phyloP scores from a whole-genome alignment of 2,888 invertebrate species.

The Brassicogethes aeneus region DNA sequence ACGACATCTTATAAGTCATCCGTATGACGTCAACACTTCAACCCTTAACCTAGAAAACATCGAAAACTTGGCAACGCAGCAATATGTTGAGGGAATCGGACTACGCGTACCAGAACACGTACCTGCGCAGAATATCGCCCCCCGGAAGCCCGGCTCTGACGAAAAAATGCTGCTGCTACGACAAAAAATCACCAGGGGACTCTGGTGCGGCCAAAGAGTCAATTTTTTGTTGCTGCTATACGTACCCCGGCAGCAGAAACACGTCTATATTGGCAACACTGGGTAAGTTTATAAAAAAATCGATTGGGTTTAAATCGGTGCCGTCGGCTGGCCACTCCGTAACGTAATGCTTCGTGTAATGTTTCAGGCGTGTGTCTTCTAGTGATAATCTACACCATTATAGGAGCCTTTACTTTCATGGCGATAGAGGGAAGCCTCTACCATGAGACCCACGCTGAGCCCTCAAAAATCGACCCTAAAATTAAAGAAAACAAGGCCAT shows the following conservation, averaged over 20 bases:
- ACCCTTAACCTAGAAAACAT: too few relatives aligned
- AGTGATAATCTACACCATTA: constrained; percentile 82
- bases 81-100: background rate
- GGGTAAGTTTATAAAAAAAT: constrained; percentile 36
- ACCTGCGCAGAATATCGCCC: constrained; percentile 32
- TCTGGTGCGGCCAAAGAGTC: constrained; percentile 15
- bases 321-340: background rate
- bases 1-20: too few relatives aligned
- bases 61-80: too few relatives aligned
- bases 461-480: constrained; percentile 54
- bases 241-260: constrained; percentile 41
- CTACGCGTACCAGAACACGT: constrained; percentile 18
- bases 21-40: too few relatives aligned
- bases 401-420: constrained; percentile 88
- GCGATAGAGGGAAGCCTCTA: constrained; percentile 61
- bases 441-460: constrained; percentile 49
- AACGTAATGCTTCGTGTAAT: background rate
- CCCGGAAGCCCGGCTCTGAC: constrained; percentile 36
- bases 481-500: constrained; percentile 20
- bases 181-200: constrained; percentile 23
- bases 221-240: constrained; percentile 50
- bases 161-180: constrained; percentile 38
- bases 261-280: constrained; percentile 68
- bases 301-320: background rate
- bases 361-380: constrained; percentile 56